Base-by-base conservation (phyloP, 30 jellyfish, hydroid and myxozoan species). In the Aurelia aurita region DNA sequence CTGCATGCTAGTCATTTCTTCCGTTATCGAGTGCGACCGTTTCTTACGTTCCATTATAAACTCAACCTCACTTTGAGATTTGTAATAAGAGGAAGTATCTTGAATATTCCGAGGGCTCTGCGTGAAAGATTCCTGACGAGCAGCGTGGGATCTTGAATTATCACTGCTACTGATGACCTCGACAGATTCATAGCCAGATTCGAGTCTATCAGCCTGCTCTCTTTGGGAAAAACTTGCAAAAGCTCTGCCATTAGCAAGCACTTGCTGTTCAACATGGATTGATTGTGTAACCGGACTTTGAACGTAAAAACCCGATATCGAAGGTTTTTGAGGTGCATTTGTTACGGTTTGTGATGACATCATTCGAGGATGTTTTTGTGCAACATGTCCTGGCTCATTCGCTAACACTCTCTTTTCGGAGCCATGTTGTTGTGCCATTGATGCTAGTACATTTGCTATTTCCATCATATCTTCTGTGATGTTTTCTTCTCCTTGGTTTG, bases 381-480 rank as follows among this genome's bases (percentile, higher is more conserved):
- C 34, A n/a, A 21, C 46, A 2, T 11, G 21, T 12, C 25, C 49
- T 18, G 23, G 18, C 19, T 60, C 55, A 58, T 21, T 23, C 10
- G 29, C 35, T 18, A 35, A 28, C 51, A 47, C 64, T 51, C 82
- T 64, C 11, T 66, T 80, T 57, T 80, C 74, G 74, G 75, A 49
- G 3, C 65, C 72, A 20, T 73, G 91, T 46, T 49, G 74, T 13
- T 81, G 84, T 12, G 91, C 91, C 91, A 81, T 81, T 1, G 91
- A 67, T 25, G 84, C 91, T 3, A 81, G 26, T 3, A 81, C 91
- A 29, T 66, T 81, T 16, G 91, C 91, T n/a, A 81, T 67, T 39
- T 81, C 91, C 84, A 81, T 54, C 15, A 81, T 77, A 26, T 69
- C 83, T 28, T 72, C 47, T 19, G 74, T 53, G 21, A 60, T 79